Conservation (phyloP, 1,140 invertebrate genomes). For the Diprion similis region DNA sequence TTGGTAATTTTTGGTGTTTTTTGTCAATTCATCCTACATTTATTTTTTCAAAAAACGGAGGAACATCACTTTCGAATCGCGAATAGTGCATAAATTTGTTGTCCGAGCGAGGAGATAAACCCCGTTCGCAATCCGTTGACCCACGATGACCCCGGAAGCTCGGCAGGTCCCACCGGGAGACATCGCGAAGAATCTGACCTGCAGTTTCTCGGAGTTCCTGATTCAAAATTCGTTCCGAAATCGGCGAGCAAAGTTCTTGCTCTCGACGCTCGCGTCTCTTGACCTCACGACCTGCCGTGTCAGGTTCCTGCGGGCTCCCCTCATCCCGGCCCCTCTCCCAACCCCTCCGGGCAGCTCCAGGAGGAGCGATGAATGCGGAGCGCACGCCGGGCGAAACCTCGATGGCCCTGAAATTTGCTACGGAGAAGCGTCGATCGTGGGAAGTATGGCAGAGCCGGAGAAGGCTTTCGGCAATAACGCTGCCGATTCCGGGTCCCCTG, state of each 20-base stretch:
- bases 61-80: too few relatives aligned
- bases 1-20: too few relatives aligned
- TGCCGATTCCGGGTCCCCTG: neutral
- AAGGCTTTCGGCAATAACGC: neutral
- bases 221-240: constrained; percentile 36
- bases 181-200: neutral
- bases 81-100: too few relatives aligned
- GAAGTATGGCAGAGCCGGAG: constrained; percentile 19
- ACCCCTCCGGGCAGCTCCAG: constrained; percentile 1
- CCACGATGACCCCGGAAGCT: neutral
- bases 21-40: too few relatives aligned
- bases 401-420: constrained; percentile 20
- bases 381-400: neutral
- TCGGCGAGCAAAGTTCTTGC: constrained; percentile 20
- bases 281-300: neutral
- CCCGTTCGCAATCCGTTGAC: too few relatives aligned
- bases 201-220: neutral
- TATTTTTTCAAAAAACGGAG: too few relatives aligned
- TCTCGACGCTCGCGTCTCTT: constrained; percentile 9
- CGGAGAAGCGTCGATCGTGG: constrained; percentile 29
- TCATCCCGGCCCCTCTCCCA: constrained; percentile 19
- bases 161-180: neutral
- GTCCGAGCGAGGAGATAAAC: too few relatives aligned
- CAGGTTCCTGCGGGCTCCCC: constrained; percentile 11
- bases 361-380: constrained; percentile 15